phyloP scores from a whole-genome alignment of 2,888 invertebrate genomes.

The Caenorhabditis sulstoni region DNA sequence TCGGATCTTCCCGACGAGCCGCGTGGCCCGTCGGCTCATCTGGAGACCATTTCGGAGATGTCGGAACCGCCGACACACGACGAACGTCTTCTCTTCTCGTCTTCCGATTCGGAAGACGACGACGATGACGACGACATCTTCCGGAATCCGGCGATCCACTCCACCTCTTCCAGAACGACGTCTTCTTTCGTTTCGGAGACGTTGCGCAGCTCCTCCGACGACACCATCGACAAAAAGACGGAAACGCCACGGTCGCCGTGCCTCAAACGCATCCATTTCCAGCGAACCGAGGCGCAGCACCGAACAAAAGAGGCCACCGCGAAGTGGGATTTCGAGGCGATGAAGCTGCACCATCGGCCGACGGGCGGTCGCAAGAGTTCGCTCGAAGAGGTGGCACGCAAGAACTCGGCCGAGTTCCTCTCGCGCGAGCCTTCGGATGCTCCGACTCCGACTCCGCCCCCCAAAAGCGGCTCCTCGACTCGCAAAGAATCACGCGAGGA shows the following conservation, averaged over 20 bases:
- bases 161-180: conserved; percentile 36
- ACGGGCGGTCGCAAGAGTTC: conserved; percentile 35
- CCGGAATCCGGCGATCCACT: conserved; percentile 4
- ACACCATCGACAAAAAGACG: conserved; percentile 44
- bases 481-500: conserved; percentile 67
- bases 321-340: conserved; percentile 54
- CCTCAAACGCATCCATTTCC: conserved; percentile 70
- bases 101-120: conserved; percentile 51
- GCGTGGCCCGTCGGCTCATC: conserved; percentile 37
- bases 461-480: conserved; percentile 5
- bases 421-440: conserved; percentile 34
- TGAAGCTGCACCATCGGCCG: conserved; percentile 45
- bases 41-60: conserved; percentile 58
- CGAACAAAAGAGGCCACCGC: conserved; percentile 47
- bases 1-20: conserved; percentile 56
- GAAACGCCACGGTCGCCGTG: conserved; percentile 69
- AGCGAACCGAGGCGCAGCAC: conserved; percentile 65
- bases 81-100: conserved; percentile 56
- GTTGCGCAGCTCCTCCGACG: conserved; percentile 50
- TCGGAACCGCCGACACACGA: conserved; percentile 46
- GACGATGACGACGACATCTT: conserved; percentile 48
- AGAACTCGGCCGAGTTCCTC: conserved; percentile 46
- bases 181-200: conserved; percentile 59
- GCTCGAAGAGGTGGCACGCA: conserved; percentile 53
- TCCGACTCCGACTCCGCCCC: conserved; percentile 47